Conservation (phyloP, 2,113 vertebrate species). For the Apteryx owenii region DNA sequence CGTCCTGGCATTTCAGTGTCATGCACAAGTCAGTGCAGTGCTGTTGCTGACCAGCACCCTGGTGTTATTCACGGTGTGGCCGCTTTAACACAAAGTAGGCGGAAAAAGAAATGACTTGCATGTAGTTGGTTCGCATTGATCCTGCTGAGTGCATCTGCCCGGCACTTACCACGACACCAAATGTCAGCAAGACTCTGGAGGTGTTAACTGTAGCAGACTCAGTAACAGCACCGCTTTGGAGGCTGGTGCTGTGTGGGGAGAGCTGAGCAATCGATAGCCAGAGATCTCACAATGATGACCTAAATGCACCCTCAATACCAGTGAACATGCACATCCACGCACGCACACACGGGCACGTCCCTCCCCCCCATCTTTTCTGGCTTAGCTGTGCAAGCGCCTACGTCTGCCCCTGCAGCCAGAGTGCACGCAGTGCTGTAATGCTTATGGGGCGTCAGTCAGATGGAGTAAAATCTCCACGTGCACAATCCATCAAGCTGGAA, state of each 20-base stretch:
- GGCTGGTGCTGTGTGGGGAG: not conserved
- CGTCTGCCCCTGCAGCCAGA: fast-evolving
- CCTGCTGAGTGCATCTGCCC: not conserved
- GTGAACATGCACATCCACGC: not conserved
- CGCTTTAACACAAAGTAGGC: not conserved
- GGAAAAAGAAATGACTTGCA: not conserved
- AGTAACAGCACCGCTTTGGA: not conserved
- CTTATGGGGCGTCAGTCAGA: not conserved
- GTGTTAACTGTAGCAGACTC: too few species aligned
- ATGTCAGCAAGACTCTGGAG: not conserved
- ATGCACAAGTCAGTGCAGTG: not conserved
- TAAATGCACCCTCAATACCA: not conserved
- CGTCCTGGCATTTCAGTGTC: not conserved
- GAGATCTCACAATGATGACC: not conserved
- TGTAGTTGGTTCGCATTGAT: not conserved
- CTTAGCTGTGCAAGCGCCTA: not conserved
- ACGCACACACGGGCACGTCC: fast-evolving
- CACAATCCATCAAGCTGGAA: slow-evolving; percentile 15
- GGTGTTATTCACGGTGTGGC: not conserved
- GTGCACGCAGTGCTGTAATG: fast-evolving
- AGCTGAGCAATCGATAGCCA: not conserved
- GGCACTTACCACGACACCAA: not conserved
- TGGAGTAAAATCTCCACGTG: not conserved
- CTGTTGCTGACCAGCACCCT: not conserved
- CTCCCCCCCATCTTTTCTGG: too few species aligned